Evolutionary conservation across 2,113 vertebrate species (phyloP).

Genomic region (Phasianus colchicus): DNA sequence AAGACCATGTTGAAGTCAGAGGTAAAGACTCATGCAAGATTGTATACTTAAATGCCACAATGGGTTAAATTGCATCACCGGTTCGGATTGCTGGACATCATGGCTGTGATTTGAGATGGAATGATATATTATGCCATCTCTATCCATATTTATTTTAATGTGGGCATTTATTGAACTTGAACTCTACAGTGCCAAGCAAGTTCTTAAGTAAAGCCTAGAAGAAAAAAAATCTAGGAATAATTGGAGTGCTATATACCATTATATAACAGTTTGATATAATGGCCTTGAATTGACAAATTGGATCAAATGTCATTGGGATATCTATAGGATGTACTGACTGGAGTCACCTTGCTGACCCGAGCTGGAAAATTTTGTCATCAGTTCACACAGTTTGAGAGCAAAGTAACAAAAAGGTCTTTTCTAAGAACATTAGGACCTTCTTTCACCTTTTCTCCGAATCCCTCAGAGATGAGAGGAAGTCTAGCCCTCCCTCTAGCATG

Average conservation of each 20-base stretch:
- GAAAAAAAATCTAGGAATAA: not conserved
- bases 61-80: not conserved
- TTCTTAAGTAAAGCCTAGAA: not conserved
- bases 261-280: not conserved
- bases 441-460: not conserved
- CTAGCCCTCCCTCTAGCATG: not conserved
- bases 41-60: not conserved
- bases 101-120: not conserved
- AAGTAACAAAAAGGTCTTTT: not conserved
- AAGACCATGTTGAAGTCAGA: not conserved
- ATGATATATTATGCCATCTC: not conserved
- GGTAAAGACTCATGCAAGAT: not conserved
- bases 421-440: not conserved
- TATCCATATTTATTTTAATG: not conserved
- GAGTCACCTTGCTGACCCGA: not conserved
- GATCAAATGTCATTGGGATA: not conserved
- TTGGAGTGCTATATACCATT: not conserved
- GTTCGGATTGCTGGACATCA: not conserved
- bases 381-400: not conserved
- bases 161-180: not conserved
- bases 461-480: not conserved
- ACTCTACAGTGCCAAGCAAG: not conserved
- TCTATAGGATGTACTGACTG: not conserved
- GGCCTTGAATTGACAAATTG: accelerated
- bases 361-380: not conserved